A percentile compares a stretch with the other conserved stretches of the same genome.
Conservation (phyloP, 1,140 invertebrate species). For the Hyposmocoma kahamanoa region DNA sequence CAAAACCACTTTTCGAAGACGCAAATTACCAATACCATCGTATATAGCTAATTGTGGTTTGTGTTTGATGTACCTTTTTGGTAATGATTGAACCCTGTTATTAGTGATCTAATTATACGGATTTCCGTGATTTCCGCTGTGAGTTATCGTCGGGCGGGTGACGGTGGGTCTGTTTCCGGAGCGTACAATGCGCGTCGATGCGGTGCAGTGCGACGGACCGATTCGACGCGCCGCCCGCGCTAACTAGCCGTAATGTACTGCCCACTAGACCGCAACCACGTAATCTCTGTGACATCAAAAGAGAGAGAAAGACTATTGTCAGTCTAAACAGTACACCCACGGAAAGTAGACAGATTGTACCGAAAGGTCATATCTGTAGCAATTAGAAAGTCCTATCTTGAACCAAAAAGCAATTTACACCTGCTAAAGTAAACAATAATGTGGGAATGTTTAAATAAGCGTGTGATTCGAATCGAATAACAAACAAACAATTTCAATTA, state of each 20-base stretch:
- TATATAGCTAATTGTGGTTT: no score
- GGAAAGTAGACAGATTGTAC: no score
- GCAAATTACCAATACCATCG: no score
- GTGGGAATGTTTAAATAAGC: constrained; percentile 56
- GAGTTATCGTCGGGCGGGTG: constrained; percentile 24
- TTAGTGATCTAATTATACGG: constrained; percentile 43
- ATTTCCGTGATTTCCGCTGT: constrained; percentile 31
- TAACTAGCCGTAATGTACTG: constrained; percentile 34
- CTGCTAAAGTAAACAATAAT: constrained; percentile 21
- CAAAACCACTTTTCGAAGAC: no score
- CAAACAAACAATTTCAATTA: constrained; percentile 61
- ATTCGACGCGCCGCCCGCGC: constrained; percentile 32
- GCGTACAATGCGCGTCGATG: constrained; percentile 15
- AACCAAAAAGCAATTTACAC: no score
- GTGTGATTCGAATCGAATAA: constrained; percentile 53
- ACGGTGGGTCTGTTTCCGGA: constrained; percentile 29
- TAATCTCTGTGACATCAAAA: no score
- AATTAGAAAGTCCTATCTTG: no score
- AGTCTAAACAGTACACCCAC: no score
- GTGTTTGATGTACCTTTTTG: no score
- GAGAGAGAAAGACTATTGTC: no score
- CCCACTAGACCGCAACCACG: constrained; percentile 27
- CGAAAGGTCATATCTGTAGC: no score
- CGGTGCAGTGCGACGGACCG: constrained; percentile 8
- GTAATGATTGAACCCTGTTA: no score